Base-by-base conservation (phyloP, 1,140 invertebrate genomes). In the Cotesia glomerata region DNA sequence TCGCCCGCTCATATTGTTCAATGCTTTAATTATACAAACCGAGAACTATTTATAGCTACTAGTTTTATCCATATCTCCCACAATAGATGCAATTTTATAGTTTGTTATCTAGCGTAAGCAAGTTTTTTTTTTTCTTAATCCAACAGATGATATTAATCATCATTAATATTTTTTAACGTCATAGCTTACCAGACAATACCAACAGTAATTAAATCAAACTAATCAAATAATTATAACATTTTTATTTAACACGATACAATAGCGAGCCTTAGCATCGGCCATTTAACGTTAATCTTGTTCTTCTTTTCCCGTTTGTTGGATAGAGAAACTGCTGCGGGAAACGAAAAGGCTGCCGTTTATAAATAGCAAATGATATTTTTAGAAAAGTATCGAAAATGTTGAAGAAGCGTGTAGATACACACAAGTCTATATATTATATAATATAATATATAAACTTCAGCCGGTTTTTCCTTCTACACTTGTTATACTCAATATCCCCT, bases 291-390 rank as follows among this genome's bases (percentile, higher is more conserved):
- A 52, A 54, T 26, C 39, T 11, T 11, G 39, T 45, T 45, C 11
- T 45, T 45, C 39, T 45, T 45, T 45, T 70, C 51, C 61, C 45
- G 73, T 63, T 77, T 66, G 69, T 73, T 63, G 61, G 9, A 11
- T 32, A 45, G 39, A 45, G 39, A 45, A 45, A 5, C 39, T 9
- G 16, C 56, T n/a, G 16, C 36, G 39, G 35, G 72, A 70, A 70
- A 62, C 72, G 45, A 64, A 69, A 69, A 59, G 66, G 72, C 34
- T 58, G 63, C 11, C 45, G 35, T 56, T 75, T 79, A 77, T 74
- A 79, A 80, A 80, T 80, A 80, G 79, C 69, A 51, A 49, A 35
- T 52, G 26, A 61, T 80, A 79, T 80, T 80, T 80, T 80, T 79
- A 78, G 76, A 54, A 45, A 69, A 77, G 72, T 74, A 52, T 66